Evolutionary conservation across 2,797 vertebrate species (phyloP), one percentile per base, ranked within the genome.

Genomic region (Amazona ochrocephala): DNA sequence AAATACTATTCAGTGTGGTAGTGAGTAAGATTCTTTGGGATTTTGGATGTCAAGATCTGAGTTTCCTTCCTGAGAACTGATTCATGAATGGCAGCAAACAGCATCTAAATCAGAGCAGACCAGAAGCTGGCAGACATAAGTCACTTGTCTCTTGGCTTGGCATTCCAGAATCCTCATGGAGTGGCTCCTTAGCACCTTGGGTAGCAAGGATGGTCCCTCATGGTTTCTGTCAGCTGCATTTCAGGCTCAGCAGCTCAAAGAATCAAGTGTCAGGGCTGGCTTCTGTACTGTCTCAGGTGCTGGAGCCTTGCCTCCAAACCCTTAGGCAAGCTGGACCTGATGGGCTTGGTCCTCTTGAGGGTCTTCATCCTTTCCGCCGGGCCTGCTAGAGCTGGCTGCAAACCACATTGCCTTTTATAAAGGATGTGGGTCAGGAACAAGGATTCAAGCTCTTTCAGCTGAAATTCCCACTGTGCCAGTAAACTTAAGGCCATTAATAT

Each of bases 51-150:
- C 41, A 54, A 90, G 74, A 34, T 73, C 18, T 19, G 71, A 81
- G 53, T 91, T 93, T 94, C 67, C 93, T 93, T 80, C 89, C 72
- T 77, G 78, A 94, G 81, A 80, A 7, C 68, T 71, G 73, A 84
- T 88, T 81, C 20, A 42, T 89, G 74, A 91, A 86, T 94, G 85
- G 45, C 62, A 74, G 65, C 92, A 53, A 61, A 73, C 9, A 78
- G 66, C 73, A 50, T 71, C 77, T 90, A 17, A 80, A 77, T 86
- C 82, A 34, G 68, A 85, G 87, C 26, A 1, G 74, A 48, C 34
- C 68, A 50, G 87, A 76, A 65, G 68, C 85, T 90, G 91, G 83
- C 83, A 82, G 78, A 48, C 5, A 0, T 14, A 47, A n/a, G 84
- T 87, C 87, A 81, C 86, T 78, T 84, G 78, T 82, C 18, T 60